These are phyloP conservation scores for Coenonympha glycerion DNA, from an alignment of 2,888 invertebrate species.

Conservation along the genomic window DNA sequence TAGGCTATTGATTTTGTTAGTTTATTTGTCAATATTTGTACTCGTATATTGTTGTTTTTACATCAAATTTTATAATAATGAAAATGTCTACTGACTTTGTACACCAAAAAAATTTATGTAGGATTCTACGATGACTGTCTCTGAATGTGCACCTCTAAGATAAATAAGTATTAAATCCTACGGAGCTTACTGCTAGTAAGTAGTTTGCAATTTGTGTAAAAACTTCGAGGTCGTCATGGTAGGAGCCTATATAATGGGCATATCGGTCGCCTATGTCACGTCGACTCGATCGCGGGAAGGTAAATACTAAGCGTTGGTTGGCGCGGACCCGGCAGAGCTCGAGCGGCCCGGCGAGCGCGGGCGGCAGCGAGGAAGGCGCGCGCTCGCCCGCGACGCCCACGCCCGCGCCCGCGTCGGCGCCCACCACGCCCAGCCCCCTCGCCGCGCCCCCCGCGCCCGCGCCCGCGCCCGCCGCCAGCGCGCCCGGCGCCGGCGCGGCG, in stretches of 20 bases:
- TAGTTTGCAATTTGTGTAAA: neutral
- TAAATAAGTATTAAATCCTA: no score
- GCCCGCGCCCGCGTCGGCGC: constrained; percentile 32
- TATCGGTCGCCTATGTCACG: constrained; percentile 13
- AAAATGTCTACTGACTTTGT: neutral
- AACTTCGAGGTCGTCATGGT: constrained; percentile 12
- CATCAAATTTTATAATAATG: no score
- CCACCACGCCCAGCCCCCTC: constrained; percentile 50
- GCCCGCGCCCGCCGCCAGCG: constrained; percentile 28
- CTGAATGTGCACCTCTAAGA: no score
- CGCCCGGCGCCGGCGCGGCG: constrained; percentile 27
- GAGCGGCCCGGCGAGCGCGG: constrained; percentile 50
- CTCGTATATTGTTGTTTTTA: no score
- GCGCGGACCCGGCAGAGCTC: constrained; percentile 59
- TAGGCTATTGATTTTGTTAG: no score
- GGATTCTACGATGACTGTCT: constrained; percentile 3
- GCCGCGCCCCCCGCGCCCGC: constrained; percentile 39
- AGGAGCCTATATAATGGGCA: constrained; percentile 9
- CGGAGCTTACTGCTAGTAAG: no score
- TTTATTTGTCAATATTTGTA: no score
- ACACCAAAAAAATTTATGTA: neutral
- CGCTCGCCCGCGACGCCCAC: constrained; percentile 33
- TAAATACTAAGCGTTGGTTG: constrained; percentile 47
- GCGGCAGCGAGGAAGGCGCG: constrained; percentile 41
- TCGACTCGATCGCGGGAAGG: constrained; percentile 8